phyloP scores from a whole-genome alignment of 2,797 vertebrate genomes.

The Erithacus rubecula region DNA sequence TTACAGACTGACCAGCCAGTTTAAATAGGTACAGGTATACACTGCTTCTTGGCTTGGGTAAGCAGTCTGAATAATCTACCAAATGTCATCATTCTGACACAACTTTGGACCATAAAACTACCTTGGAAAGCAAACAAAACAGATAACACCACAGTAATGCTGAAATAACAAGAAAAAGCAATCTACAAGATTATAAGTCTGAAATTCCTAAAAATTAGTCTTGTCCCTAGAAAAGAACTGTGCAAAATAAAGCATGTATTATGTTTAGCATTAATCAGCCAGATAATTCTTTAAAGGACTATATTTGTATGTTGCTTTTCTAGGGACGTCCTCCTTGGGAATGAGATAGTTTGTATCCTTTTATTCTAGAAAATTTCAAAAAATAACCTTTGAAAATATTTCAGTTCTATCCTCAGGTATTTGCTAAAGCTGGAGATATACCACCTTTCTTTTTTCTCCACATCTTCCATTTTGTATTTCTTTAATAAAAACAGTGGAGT shows the following conservation, averaged over 20 bases:
- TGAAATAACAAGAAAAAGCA: background rate
- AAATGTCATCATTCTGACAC: background rate
- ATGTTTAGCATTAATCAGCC: background rate
- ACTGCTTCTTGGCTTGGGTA: slow-evolving; percentile 32
- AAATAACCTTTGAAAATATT: background rate
- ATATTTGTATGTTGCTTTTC: background rate
- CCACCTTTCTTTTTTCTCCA: background rate
- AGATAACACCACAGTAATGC: background rate
- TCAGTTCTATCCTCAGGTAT: background rate
- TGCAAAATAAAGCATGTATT: background rate
- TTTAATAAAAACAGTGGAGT: background rate
- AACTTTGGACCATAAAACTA: background rate
- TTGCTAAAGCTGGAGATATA: background rate
- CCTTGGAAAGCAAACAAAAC: background rate
- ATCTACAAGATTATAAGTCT: background rate
- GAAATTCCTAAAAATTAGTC: background rate
- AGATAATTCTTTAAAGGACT: background rate
- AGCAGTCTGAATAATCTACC: slow-evolving; percentile 9
- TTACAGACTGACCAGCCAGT: slow-evolving; percentile 40
- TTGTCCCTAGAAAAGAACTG: background rate
- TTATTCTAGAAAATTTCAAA: background rate
- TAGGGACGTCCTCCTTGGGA: background rate
- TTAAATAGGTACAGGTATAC: slow-evolving; percentile 37
- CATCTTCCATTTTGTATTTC: fast-evolving
- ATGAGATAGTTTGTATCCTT: background rate